Conservation (phyloP, 2,113 vertebrate genomes). For the Alces alces region DNA sequence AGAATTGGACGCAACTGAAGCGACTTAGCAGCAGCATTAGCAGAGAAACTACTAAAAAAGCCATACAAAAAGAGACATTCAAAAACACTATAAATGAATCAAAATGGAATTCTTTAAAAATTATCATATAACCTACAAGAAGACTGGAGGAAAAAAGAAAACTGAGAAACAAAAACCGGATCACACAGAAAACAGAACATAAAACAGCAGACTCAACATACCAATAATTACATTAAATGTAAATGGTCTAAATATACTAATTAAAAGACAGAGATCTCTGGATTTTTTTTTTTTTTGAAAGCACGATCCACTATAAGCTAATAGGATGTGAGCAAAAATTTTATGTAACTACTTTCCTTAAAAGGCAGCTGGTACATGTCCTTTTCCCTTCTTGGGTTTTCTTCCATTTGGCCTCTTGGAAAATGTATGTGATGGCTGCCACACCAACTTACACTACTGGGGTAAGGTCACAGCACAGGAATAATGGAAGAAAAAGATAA, state of each 20-base stretch:
- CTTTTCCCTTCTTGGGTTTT: neutral
- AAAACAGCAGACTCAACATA: neutral
- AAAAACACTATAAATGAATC: neutral
- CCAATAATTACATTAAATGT: slow-evolving; percentile 40
- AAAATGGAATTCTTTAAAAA: slow-evolving; percentile 16
- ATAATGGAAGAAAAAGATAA: neutral
- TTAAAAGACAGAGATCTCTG: slow-evolving; percentile 20
- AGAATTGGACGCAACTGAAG: too few relatives aligned
- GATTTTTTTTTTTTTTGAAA: neutral
- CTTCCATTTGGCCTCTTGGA: neutral
- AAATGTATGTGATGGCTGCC: neutral
- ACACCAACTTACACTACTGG: neutral
- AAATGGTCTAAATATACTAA: slow-evolving; percentile 26
- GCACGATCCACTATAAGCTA: neutral
- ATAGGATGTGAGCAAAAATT: neutral
- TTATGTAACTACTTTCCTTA: neutral
- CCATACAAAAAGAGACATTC: neutral
- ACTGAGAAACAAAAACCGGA: neutral
- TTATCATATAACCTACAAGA: neutral
- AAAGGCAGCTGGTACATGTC: neutral
- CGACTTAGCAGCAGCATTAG: too few relatives aligned
- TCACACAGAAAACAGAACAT: neutral
- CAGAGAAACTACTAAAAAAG: neutral
- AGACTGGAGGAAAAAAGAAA: neutral
- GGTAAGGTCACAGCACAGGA: neutral